Base-by-base conservation (phyloP, 2,113 vertebrate species). In the Gallinago undulata region DNA sequence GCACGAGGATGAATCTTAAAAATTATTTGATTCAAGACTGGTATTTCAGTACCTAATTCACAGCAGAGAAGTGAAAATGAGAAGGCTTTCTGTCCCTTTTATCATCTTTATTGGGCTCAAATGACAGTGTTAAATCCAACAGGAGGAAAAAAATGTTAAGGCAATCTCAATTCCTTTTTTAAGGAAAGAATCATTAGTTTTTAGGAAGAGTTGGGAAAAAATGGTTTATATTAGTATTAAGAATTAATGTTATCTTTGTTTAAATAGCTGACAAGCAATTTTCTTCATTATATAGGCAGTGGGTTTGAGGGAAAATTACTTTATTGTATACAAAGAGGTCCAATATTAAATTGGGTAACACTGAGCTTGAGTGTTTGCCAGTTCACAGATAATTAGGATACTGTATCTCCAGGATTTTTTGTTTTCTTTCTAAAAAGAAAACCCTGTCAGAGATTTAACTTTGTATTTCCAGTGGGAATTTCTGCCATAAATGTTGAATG, bases 381-480 rank as follows among this genome's bases (percentile, higher is more conserved):
- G 0, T 31, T 84, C 78, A 51, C 35, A 90, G 63, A 66, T 91
- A 84, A 91, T 82, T 60, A 94, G 50, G 27, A 76, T 43, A 51
- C 21, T 37, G 64, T 82, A 45, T 73, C 43, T 86, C 48, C 35
- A 50, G 4, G 18, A 4, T 3, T 28, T 31, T 81, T 56, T 55
- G 2, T 76, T 88, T 97, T 83, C 56, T 76, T 93, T 84, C 35
- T 14, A 76, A 33, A 75, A 80, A 87, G 67, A 75, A 93, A 94
- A 53, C 5, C 28, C 30, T 62, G 13, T 66, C 72, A 93, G 90
- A 82, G 89, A 87, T 93, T 91, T 95, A 88, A 60, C 73, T 91
- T 92, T 53, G 27, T 33, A 60, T 87, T 94, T 96, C 91, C 82
- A 93, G 27, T 75, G 93, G 83, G 91, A 92, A 87, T 95, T 96